Conservation (phyloP, 2,797 vertebrate genomes). For the Bucorvus abyssinicus region DNA sequence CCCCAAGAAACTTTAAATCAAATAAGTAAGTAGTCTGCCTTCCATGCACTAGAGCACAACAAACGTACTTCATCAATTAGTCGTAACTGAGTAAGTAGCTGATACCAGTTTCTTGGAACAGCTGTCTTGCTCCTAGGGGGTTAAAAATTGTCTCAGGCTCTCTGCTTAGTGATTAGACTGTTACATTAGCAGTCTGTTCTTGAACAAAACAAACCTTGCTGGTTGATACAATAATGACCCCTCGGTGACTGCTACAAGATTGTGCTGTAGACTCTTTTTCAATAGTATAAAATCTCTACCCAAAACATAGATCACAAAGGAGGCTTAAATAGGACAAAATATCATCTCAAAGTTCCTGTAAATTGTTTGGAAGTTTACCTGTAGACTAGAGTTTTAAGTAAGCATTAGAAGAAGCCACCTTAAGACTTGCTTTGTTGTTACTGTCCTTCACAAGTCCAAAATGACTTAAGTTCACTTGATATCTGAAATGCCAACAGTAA, state of each 20-base stretch:
- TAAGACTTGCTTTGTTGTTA: neutral
- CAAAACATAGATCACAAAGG: neutral
- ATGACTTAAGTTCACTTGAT: neutral
- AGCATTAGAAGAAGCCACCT: neutral
- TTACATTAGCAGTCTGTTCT: neutral
- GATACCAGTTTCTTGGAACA: neutral
- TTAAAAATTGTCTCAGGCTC: neutral
- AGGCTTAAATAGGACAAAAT: neutral
- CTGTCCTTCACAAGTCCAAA: neutral
- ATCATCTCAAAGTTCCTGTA: neutral
- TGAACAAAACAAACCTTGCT: neutral
- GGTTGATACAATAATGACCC: neutral
- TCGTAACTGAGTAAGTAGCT: neutral
- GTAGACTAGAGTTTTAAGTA: neutral
- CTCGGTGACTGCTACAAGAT: neutral
- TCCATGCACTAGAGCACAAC: neutral
- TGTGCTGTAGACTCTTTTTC: neutral
- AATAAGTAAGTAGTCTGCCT: conserved; percentile 86
- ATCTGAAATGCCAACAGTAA: neutral
- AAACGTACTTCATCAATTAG: neutral
- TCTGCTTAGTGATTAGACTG: neutral
- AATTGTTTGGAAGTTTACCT: neutral
- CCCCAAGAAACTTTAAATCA: conserved; percentile 97
- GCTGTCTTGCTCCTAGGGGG: neutral
- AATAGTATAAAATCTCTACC: neutral